These are phyloP conservation scores for Spodoptera exigua DNA, from an alignment of 2,888 invertebrate genomes.

Conservation along the genomic window DNA sequence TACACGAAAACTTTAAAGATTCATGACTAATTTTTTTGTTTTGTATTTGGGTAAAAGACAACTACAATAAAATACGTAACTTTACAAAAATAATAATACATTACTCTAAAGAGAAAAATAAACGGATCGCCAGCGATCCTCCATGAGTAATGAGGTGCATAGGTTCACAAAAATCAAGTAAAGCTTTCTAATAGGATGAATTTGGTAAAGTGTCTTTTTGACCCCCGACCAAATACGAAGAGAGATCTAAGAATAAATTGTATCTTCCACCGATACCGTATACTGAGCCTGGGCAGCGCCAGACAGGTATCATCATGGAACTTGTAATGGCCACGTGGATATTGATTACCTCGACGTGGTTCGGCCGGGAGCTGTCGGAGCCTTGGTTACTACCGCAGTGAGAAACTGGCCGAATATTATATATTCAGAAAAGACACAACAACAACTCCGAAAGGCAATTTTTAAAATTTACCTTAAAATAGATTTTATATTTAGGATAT, in stretches of 20 bases:
- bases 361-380: constrained; percentile 42
- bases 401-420: constrained; percentile 83
- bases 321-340: no score
- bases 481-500: constrained; percentile 85
- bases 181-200: constrained; percentile 80
- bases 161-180: constrained; percentile 81
- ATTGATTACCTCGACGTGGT: constrained; percentile 9
- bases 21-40: constrained; percentile 70
- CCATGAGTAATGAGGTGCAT: constrained; percentile 85
- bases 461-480: constrained; percentile 87
- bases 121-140: constrained; percentile 88
- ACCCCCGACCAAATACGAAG: constrained; percentile 59
- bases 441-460: constrained; percentile 86
- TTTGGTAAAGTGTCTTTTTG: constrained; percentile 73
- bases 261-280: constrained; percentile 36
- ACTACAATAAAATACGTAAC: constrained; percentile 78
- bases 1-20: constrained; percentile 78
- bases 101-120: constrained; percentile 85
- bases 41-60: constrained; percentile 73
- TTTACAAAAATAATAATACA: constrained; percentile 75
- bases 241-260: constrained; percentile 51
- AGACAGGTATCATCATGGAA: neutral
- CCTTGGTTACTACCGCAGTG: constrained; percentile 58
- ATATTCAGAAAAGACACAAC: constrained; percentile 86
- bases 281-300: constrained; percentile 15